Percentiles rank a stretch among this genome's conserved stretches.
These are phyloP conservation scores for Aspidoscelis tigris DNA, from an alignment of 2,113 vertebrate species.

Conservation along the genomic window DNA sequence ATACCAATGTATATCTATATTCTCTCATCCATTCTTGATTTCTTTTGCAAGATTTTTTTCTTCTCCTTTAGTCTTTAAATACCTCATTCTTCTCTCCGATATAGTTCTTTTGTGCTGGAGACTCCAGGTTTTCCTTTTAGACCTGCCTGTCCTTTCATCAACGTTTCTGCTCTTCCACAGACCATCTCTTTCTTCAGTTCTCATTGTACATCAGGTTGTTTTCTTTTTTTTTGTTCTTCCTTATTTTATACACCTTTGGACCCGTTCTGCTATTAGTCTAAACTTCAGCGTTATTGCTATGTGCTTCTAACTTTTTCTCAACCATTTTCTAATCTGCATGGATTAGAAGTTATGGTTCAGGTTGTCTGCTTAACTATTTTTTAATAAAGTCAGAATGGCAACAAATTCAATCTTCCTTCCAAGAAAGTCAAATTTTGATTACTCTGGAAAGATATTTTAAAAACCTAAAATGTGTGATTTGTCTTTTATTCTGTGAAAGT, in stretches of 20 bases:
- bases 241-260: constrained; percentile 11
- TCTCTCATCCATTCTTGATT: background rate
- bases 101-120: constrained; percentile 11
- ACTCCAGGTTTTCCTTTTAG: background rate
- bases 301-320: background rate
- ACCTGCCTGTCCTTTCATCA: constrained; percentile 46
- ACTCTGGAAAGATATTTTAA: background rate
- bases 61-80: background rate
- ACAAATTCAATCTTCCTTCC: constrained; percentile 21
- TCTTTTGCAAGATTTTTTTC: background rate
- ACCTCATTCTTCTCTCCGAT: background rate
- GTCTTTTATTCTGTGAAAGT: background rate
- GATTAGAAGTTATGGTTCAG: constrained; percentile 10
- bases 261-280: constrained; percentile 2
- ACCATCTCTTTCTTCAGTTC: background rate
- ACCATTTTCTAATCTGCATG: constrained; percentile 17
- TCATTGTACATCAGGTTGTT: background rate
- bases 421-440: background rate
- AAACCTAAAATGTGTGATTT: constrained; percentile 14
- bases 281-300: background rate
- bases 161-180: background rate
- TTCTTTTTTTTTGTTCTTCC: background rate
- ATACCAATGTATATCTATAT: background rate
- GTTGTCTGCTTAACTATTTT: constrained; percentile 12
- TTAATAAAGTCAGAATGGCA: background rate